Base-by-base conservation (phyloP, 2,113 vertebrate species). In the Entelurus aequoreus region DNA sequence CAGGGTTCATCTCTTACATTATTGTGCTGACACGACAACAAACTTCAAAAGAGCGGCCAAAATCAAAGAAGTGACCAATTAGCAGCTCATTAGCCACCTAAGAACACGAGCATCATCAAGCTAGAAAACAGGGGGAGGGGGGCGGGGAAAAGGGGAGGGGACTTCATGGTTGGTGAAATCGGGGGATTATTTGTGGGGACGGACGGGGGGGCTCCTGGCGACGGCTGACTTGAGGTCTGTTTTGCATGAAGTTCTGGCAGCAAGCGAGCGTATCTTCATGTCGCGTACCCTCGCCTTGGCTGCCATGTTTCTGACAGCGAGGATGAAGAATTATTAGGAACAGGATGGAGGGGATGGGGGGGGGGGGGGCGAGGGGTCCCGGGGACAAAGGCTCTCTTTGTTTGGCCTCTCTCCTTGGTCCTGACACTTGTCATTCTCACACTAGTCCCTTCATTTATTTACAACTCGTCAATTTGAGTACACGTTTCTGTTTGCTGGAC, bases 331-430 rank as follows among this genome's bases (percentile, higher is more conserved):
- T 84, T 83, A 85, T 79, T 82, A 62, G 58, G 84, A 86, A 76
- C 79, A 78, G 69, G 42, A 46, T 87, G 86, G 85, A 82, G 75
- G 69, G 63, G 69, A 75, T 8, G 14, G 8, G 40, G 40, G 40
- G n/a, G 51, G 37, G 42, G 54, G 21, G 19, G 51, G 67, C 70
- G 54, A 56, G 21, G 16, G 21, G 66, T 70, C 55, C 65, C 66
- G 36, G 48, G 66, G 79, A 90, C 85, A 89, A 88, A 87, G 81
- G 69, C 56, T 72, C 58, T 82, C 84, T 84, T 89, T 90, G 90
- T 90, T 75, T 77, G 80, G 88, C 86, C 70, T 86, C 89, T 91
- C 78, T 90, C 89, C 90, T 83, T 90, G 90, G 90, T 91, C 77
- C 90, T 90, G 90, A 89, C 84, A 84, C 72, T 81, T 73, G 52